Conservation (phyloP, 2,797 vertebrate genomes). For the Muscicapa striata region DNA sequence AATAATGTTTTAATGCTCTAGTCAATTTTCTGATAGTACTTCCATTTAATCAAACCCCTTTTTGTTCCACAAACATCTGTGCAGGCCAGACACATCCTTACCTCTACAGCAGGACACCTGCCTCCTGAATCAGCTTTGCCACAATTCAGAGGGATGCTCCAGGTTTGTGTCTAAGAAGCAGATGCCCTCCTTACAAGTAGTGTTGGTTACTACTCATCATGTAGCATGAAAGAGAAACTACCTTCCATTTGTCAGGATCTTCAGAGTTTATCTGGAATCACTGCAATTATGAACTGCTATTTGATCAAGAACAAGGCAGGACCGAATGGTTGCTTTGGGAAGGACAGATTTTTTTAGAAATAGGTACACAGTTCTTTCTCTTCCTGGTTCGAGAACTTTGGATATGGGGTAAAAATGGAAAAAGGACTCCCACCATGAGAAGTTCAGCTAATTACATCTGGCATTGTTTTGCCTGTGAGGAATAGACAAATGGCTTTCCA, state of each 20-base stretch:
- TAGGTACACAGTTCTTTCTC: background rate
- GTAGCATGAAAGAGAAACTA: background rate
- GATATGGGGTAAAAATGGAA: background rate
- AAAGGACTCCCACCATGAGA: background rate
- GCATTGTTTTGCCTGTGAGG: background rate
- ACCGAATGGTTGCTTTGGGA: background rate
- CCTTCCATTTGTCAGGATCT: background rate
- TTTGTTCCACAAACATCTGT: background rate
- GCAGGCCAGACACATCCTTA: background rate
- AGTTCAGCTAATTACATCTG: background rate
- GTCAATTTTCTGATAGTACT: background rate
- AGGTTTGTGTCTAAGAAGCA: background rate
- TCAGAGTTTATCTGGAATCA: background rate
- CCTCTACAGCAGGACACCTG: background rate
- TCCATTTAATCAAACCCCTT: fast-evolving
- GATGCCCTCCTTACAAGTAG: background rate
- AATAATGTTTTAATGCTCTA: background rate
- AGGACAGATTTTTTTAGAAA: background rate
- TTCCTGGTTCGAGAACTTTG: background rate
- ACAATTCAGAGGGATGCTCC: background rate
- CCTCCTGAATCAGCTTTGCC: background rate
- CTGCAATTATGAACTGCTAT: background rate
- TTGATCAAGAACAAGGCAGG: background rate
- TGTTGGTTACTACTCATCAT: background rate
- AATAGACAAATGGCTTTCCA: background rate